Evolutionary conservation across 2,888 invertebrate genomes (phyloP).

Genomic region (Agelastica alni): DNA sequence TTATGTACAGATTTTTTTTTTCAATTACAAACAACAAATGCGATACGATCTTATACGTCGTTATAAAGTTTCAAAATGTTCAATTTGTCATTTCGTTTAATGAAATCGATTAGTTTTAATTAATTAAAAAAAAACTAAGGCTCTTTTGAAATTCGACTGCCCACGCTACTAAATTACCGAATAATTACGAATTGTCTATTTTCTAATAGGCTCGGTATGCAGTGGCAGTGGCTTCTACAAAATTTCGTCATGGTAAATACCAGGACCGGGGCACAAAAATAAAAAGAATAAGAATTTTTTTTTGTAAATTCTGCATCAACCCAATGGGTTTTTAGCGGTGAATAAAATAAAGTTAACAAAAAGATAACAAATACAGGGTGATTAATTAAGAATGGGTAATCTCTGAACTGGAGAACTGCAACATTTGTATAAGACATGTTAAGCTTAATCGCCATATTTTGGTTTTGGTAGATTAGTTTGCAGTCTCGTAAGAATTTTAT

Average conservation of each 20-base stretch:
- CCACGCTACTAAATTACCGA: conserved; percentile 14
- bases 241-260: conserved; percentile 23
- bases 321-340: no score
- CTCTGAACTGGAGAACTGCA: no score
- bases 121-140: conserved; percentile 7
- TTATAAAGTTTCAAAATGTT: conserved; percentile 10
- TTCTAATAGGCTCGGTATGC: conserved; percentile 21
- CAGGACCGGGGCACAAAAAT: conserved; percentile 1
- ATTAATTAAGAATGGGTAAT: no score
- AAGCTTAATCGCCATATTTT: no score
- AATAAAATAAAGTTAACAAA: no score
- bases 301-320: no score
- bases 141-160: conserved; percentile 1
- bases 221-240: conserved; percentile 12
- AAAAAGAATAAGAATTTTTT: no score
- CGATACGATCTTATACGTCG: conserved; percentile 9
- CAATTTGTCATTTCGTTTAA: conserved; percentile 19
- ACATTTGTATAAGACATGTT: no score
- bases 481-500: no score
- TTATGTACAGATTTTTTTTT: neutral
- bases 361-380: no score
- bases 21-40: neutral
- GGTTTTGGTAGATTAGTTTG: no score
- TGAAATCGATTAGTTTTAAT: conserved; percentile 22
- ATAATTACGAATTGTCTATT: conserved; percentile 24